Evolutionary conservation across 2,888 invertebrate species (phyloP), one percentile per base, ranked within the genome.

Genomic region (Microchrysa polita): DNA sequence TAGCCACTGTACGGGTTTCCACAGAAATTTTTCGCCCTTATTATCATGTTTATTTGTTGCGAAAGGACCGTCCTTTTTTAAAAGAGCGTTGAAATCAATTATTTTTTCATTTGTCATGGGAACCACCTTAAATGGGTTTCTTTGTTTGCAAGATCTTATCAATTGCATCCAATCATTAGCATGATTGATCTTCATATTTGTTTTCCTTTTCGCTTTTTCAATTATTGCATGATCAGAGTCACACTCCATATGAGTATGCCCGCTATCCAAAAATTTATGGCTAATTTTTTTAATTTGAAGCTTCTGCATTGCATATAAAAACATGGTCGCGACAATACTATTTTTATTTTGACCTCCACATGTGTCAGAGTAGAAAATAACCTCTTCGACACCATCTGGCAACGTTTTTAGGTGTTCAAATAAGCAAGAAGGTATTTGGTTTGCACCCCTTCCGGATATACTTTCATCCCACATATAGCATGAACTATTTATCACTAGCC

Each of bases 381-480:
- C 42, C 34, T 10, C 59, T 74, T n/a, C n/a, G n/a, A n/a, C n/a
- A 74, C 52, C 65, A 63, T 22, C 67, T 72, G 18, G 53, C 53
- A 53, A 20, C 76, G 74, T 22, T 74, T 73, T 60, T 69, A 40
- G 42, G 76, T 34, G 27, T 34, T 34, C 75, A 27, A 5, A 34
- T 34, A 76, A 22, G 52, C 74, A 76, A 52, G 74, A 76, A 20
- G 76, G 67, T 53, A 76, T 74, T 67, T 76, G 75, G 69, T 76
- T 76, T 44, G 76, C 77, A 16, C 76, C 76, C 16, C 76, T 74
- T 57, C 72, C 73, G 5, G 72, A 73, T 57, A 76, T 71, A 20
- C 69, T 74, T 73, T 77, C 77, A 69, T 77, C 74, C 77, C 77
- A 77, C 75, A 78, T 77, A 59, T 75, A 77, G 57, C 74, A 76